These are phyloP conservation scores for Eustalomyia histrio DNA, from an alignment of 2,888 invertebrate species.

Conservation along the genomic window DNA sequence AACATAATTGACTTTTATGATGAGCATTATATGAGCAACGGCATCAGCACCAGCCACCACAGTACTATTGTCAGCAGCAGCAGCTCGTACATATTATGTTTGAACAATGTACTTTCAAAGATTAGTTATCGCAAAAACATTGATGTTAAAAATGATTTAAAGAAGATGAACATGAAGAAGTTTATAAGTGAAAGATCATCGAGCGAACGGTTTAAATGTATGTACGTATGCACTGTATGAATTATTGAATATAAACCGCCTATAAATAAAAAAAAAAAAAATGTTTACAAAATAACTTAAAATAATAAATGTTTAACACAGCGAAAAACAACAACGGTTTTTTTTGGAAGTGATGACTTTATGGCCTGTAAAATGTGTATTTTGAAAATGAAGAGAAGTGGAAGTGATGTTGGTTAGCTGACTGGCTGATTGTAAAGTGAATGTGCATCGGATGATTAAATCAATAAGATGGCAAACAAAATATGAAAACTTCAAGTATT, in stretches of 20 bases:
- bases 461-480: conserved; percentile 14
- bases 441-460: conserved; percentile 27
- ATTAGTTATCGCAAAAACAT: conserved; percentile 30
- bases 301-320: conserved; percentile 32
- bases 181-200: conserved; percentile 56
- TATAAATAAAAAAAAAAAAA: conserved; percentile 32
- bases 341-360: conserved; percentile 59
- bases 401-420: conserved; percentile 10
- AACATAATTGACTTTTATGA: conserved; percentile 60
- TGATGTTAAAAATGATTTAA: conserved; percentile 43
- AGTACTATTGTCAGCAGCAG: background rate
- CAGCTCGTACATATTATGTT: background rate
- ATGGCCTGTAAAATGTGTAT: conserved; percentile 33
- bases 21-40: conserved; percentile 33
- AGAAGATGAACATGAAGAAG: conserved; percentile 13
- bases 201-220: background rate
- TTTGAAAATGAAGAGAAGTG: conserved; percentile 11
- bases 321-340: conserved; percentile 18
- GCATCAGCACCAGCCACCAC: background rate
- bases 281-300: conserved; percentile 19
- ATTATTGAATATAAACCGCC: conserved; percentile 45
- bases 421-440: conserved; percentile 11
- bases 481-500: background rate
- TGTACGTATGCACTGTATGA: conserved; percentile 1
- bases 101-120: conserved; percentile 15